Percentiles rank a stretch among this genome's conserved stretches.
phyloP scores from a whole-genome alignment of 2,113 vertebrate species.

The Phylloscopus trochilus region DNA sequence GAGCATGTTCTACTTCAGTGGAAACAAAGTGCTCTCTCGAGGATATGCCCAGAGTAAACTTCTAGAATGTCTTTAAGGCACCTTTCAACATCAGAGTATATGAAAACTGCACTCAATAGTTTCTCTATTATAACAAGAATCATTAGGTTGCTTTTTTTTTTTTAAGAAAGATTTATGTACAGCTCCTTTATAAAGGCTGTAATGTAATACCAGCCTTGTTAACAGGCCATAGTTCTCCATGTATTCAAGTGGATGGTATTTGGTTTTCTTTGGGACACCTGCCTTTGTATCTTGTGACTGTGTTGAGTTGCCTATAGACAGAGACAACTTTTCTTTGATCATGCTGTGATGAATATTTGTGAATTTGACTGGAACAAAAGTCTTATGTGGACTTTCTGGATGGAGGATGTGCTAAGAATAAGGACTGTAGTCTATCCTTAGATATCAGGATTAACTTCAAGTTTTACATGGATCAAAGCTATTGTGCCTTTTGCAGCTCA shows the following conservation, averaged over 20 bases:
- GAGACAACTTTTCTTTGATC: background rate
- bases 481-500: background rate
- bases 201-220: background rate
- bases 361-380: background rate
- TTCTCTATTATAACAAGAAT: background rate
- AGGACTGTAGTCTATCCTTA: background rate
- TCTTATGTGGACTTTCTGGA: background rate
- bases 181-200: background rate
- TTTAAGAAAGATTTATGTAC: background rate
- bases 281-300: background rate
- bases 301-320: background rate
- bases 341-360: background rate
- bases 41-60: background rate
- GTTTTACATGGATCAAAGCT: background rate
- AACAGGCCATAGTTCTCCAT: background rate
- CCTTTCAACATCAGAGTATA: background rate
- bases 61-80: background rate
- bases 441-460: background rate
- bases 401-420: background rate
- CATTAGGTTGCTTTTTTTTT: background rate
- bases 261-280: background rate
- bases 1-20: background rate
- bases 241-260: background rate
- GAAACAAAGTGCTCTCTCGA: background rate
- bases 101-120: background rate